Evolutionary conservation across 2,888 invertebrate genomes (phyloP).

Genomic region (Patella ulyssiponensis): DNA sequence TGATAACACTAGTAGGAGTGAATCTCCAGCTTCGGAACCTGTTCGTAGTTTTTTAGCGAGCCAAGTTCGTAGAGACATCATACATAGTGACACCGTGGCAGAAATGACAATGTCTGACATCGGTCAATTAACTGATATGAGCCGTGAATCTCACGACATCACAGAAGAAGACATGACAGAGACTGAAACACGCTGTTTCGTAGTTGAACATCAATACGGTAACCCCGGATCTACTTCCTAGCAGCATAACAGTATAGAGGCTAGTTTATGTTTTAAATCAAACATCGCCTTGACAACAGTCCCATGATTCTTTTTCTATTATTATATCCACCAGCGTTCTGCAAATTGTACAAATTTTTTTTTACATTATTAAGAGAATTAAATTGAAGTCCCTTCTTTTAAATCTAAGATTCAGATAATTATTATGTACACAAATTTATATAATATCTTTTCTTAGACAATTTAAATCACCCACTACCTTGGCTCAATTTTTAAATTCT

Average conservation of each 20-base stretch:
- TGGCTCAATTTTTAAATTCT: too few relatives aligned
- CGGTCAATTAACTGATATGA: slow-evolving; percentile 29
- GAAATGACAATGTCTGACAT: slow-evolving; percentile 51
- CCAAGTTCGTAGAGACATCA: slow-evolving; percentile 54
- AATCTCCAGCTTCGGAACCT: slow-evolving; percentile 65
- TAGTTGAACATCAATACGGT: slow-evolving; percentile 60
- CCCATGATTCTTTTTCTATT: too few relatives aligned
- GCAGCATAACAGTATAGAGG: slow-evolving; percentile 29
- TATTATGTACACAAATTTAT: too few relatives aligned
- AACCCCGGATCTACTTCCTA: slow-evolving; percentile 53
- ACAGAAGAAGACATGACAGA: slow-evolving; percentile 52
- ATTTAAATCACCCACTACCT: too few relatives aligned
- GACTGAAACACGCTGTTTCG: slow-evolving; percentile 57
- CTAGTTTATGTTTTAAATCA: not conserved
- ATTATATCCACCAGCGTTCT: too few relatives aligned
- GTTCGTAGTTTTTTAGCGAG: slow-evolving; percentile 52
- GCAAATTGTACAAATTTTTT: too few relatives aligned
- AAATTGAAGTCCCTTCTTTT: too few relatives aligned
- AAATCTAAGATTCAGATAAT: too few relatives aligned
- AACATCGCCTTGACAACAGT: not conserved
- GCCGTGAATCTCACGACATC: slow-evolving; percentile 30
- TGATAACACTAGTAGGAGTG: slow-evolving; percentile 62
- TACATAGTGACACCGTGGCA: slow-evolving; percentile 61
- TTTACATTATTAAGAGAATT: too few relatives aligned
- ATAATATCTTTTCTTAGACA: too few relatives aligned